Evolutionary conservation across 2,113 vertebrate species (phyloP).

Genomic region (Xenopus tropicalis): DNA sequence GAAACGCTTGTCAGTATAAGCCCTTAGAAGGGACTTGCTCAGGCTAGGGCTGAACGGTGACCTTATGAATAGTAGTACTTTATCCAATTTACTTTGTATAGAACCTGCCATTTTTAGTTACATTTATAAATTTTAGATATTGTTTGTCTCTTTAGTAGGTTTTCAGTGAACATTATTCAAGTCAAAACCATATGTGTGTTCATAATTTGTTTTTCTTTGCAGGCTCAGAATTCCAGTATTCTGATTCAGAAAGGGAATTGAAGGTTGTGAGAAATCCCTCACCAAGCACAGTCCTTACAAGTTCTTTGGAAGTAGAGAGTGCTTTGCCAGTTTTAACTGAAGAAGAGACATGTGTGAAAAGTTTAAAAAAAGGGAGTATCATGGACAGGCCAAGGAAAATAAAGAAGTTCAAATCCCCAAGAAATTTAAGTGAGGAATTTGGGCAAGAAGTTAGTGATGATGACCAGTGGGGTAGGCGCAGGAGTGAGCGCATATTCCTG

Average conservation of each 20-base stretch:
- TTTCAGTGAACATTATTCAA: too few relatives aligned
- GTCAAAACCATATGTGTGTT: too few relatives aligned
- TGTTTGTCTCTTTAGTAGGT: too few relatives aligned
- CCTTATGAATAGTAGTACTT: too few relatives aligned
- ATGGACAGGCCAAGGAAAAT: constrained; percentile 71
- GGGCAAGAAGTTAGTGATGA: constrained; percentile 82
- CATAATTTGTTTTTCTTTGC: background rate
- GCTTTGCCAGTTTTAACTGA: constrained; percentile 53
- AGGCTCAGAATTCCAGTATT: constrained; percentile 92
- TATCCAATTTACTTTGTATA: too few relatives aligned
- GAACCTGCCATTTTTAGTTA: too few relatives aligned
- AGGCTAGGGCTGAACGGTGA: too few relatives aligned
- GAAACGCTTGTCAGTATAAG: too few relatives aligned
- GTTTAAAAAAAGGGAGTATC: constrained; percentile 68
- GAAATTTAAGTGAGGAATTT: constrained; percentile 79
- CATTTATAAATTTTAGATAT: too few relatives aligned
- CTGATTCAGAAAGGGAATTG: constrained; percentile 85
- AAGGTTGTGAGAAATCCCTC: constrained; percentile 81
- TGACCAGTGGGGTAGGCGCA: constrained; percentile 84
- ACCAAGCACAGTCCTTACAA: constrained; percentile 65
- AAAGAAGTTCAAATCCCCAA: constrained; percentile 73
- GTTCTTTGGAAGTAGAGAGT: constrained; percentile 12
- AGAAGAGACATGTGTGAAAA: constrained; percentile 50
- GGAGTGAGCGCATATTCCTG: constrained; percentile 95
- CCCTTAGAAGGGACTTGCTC: too few relatives aligned